Conservation (phyloP, 2,888 invertebrate species). For the Leuctra nigra region DNA sequence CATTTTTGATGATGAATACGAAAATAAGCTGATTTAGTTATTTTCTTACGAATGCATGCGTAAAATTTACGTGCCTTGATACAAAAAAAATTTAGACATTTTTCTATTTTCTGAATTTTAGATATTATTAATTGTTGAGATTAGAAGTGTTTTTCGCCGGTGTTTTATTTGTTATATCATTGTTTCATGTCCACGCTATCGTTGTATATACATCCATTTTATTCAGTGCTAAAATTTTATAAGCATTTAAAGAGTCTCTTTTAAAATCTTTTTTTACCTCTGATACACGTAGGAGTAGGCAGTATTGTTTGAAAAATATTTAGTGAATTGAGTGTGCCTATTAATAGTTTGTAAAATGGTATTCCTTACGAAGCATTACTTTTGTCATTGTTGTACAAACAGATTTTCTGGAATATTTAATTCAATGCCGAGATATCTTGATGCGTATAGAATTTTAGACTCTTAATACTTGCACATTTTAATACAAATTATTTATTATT, state of each 20-base stretch:
- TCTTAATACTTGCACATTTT: neutral
- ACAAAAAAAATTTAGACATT: neutral
- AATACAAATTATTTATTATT: constrained; percentile 12
- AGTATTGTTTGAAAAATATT: no score
- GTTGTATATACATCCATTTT: neutral
- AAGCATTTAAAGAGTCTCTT: neutral
- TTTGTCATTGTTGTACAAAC: no score
- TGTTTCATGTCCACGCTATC: neutral
- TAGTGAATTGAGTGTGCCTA: no score
- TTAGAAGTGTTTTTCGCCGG: neutral
- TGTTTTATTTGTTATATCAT: neutral
- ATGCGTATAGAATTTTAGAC: constrained; percentile 11
- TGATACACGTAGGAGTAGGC: no score
- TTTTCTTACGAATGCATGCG: neutral
- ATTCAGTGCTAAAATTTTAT: no score
- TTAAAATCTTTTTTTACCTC: no score
- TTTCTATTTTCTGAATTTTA: neutral
- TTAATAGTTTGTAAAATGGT: no score
- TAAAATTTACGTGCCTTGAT: constrained; percentile 1
- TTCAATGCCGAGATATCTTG: no score
- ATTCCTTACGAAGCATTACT: no score
- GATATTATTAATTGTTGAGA: neutral
- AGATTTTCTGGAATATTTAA: no score
- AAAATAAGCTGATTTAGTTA: neutral
- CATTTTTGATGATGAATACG: neutral